Evolutionary conservation across 2,797 vertebrate genomes (phyloP).

Genomic region (Aselliscus stoliczkanus): DNA sequence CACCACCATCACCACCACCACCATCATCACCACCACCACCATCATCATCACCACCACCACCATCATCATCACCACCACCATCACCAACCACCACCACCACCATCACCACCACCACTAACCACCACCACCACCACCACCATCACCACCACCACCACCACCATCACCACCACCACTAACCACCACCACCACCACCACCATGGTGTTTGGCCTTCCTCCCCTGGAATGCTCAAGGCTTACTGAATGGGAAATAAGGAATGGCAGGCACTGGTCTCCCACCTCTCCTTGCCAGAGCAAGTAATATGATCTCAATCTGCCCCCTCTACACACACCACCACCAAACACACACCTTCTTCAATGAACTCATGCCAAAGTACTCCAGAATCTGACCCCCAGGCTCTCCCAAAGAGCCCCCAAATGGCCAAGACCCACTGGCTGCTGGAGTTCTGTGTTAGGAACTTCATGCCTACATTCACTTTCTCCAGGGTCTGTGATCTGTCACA

Average conservation of each 20-base stretch:
- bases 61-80: neutral
- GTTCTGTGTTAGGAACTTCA: accelerated
- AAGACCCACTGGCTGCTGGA: neutral
- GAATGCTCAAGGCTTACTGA: neutral
- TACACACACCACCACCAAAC: neutral
- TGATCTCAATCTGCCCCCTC: neutral
- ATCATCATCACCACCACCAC: no score
- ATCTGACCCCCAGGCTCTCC: neutral
- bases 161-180: neutral
- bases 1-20: neutral
- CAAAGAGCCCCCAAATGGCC: neutral
- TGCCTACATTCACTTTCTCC: accelerated
- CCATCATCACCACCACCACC: no score
- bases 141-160: neutral
- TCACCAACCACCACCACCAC: neutral
- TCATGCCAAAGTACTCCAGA: neutral
- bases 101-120: neutral
- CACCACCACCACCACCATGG: no score
- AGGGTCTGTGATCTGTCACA: neutral
- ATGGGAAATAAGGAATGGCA: neutral
- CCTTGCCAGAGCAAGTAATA: neutral
- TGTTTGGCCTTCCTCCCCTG: neutral
- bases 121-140: no score
- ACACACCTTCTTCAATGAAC: neutral
- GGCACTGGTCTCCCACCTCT: neutral